phyloP scores from a whole-genome alignment of 1,140 invertebrate species.

The Samia ricini region DNA sequence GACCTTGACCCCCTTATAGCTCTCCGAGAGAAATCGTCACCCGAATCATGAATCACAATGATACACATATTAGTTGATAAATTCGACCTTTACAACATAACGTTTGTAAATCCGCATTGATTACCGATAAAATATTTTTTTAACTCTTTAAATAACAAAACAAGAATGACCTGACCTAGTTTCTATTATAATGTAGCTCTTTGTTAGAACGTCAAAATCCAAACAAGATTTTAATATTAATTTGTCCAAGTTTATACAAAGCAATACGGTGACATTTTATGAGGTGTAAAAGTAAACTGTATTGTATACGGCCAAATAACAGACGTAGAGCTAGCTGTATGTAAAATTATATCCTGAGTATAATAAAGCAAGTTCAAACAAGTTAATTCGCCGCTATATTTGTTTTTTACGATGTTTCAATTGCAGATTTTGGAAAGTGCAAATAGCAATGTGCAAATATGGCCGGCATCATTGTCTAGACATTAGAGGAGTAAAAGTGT shows the following conservation, averaged over 20 bases:
- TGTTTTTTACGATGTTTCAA: constrained; percentile 57
- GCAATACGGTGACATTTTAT: not conserved
- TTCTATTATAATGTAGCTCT: not conserved
- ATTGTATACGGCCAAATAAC: constrained; percentile 15
- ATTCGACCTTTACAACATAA: not conserved
- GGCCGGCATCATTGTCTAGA: constrained; percentile 48
- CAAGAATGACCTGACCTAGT: not conserved
- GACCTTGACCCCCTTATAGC: constrained; percentile 52
- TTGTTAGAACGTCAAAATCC: no score
- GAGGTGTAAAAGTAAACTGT: constrained; percentile 8
- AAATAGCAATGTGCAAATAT: constrained; percentile 64
- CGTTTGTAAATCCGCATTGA: not conserved
- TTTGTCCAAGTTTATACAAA: not conserved
- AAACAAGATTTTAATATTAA: not conserved
- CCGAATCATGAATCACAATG: constrained; percentile 34
- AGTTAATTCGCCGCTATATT: constrained; percentile 49
- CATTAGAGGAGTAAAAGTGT: constrained; percentile 43
- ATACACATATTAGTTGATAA: constrained; percentile 10
- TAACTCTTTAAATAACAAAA: not conserved
- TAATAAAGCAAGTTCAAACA: constrained; percentile 30
- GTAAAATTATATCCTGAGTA: constrained; percentile 18
- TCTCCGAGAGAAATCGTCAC: constrained; percentile 56
- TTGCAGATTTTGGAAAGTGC: constrained; percentile 72
- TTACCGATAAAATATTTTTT: not conserved
- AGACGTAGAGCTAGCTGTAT: no score